Base-by-base conservation (phyloP, 2,113 vertebrate genomes). In the Poeciliopsis retropinna region DNA sequence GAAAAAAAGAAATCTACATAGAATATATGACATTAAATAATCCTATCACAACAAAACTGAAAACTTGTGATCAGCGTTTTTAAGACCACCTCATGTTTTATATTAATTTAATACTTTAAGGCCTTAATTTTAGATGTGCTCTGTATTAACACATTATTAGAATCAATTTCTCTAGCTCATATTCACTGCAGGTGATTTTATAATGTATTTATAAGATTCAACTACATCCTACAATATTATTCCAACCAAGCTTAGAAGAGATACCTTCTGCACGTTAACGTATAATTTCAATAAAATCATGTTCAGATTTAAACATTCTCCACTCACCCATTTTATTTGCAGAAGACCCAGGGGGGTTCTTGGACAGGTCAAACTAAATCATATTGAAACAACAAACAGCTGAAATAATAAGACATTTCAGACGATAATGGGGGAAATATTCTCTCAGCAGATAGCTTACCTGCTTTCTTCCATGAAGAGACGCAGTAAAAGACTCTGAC, bases 261-360 rank as follows among this genome's bases (percentile, higher is more conserved):
- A 47, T 17, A 47, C 44, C 44, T 47, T 17, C 44, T 47, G 44
- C 17, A 17, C 15, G 5, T 47, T 41, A 41, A 47, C 71, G 30
- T 37, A 76, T 29, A 9, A 41, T 60, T 31, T 34, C 25, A 31
- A 27, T 69, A n/a, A 73, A 60, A 3, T 17, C 17, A 47, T 47
- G 29, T 54, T 65, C 8, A 29, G 12, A 10, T 39, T 28, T 65
- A 39, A 73, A 76, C 11, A 15, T 47, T 30, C 30, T 75, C 10
- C 28, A 86, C 89, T 82, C 80, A 94, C 95, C 94, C 79, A 93
- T 92, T 89, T 93, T 94, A 76, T 91, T 94, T 76, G 85, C 94
- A 37, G 91, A 87, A 47, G 88, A 89, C 73, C 85, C 92, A 54
- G 81, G 69, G 29, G 87, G 75, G 65, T 57, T 90, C 91, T 89